Percentiles rank a stretch among this genome's conserved stretches.
Conservation (phyloP, 2,113 vertebrate genomes). For the Prolemur simus region DNA sequence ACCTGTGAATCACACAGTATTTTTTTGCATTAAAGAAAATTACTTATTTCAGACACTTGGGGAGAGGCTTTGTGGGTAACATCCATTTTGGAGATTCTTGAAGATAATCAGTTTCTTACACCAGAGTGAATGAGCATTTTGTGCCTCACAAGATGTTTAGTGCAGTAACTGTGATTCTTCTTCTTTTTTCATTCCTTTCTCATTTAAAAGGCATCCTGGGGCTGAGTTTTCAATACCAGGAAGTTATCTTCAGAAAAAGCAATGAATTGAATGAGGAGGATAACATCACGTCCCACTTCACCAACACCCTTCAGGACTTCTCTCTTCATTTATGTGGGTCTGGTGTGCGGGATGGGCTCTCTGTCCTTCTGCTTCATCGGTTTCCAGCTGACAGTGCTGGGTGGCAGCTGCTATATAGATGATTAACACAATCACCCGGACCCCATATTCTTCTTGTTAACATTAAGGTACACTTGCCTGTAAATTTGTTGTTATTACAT, state of each 20-base stretch:
- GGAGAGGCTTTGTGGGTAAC: background rate
- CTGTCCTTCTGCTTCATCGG: background rate
- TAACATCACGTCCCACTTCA: background rate
- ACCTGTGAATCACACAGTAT: background rate
- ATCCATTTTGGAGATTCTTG: background rate
- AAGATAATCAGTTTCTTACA: background rate
- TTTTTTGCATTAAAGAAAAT: conserved; percentile 12
- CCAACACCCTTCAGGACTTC: background rate
- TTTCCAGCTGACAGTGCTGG: background rate
- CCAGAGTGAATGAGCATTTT: background rate
- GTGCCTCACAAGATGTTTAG: background rate
- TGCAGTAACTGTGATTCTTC: background rate
- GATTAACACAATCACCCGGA: background rate
- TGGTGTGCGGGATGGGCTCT: background rate
- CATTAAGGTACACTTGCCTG: background rate
- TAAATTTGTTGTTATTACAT: background rate
- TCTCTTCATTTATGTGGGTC: background rate
- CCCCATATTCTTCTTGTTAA: background rate
- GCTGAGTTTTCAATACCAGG: background rate
- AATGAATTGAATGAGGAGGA: background rate
- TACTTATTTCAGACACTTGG: background rate
- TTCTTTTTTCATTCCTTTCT: background rate
- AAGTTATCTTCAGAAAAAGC: background rate
- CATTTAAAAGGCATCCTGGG: background rate
- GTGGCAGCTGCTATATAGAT: background rate